Base-by-base conservation (phyloP, 2,888 invertebrate genomes). In the Invenusta paracnida region DNA sequence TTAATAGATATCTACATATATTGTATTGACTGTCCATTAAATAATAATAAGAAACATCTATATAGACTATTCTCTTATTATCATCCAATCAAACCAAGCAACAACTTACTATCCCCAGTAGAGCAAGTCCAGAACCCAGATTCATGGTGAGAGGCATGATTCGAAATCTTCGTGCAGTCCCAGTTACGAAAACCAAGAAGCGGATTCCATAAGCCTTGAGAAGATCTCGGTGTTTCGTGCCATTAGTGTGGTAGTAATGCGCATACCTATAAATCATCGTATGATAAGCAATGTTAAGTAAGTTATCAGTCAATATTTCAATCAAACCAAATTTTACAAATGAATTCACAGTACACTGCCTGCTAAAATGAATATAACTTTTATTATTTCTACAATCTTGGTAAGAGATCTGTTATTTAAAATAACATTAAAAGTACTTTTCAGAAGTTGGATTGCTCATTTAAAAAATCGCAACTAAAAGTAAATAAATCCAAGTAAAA, bases 121-220 rank as follows among this genome's bases (percentile, higher is more conserved):
- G 89, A 23, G 92, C 93, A 31, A 93, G 88, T 79, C 93, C 93
- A 87, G 92, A 92, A 81, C 93, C 93, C 85, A 93, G 88, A 88
- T 93, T 93, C 11, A 92, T 88, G 11, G 92, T 84, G 0, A 93
- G 89, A n/a, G 93, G 93, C 25, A 93, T 90, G 11, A 92, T 85
- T 88, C 89, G 90, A 88, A 93, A 93, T 88, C 92, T 92, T n/a
- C 93, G 92, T 25, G 91, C 93, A 85, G 89, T 87, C 0, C 93
- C 93, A 29, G 90, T 89, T 1, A 93, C 92, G 29, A 90, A 89
- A 25, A 93, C 88, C 17, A 92, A 89, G 88, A 93, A 92, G 29
- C 91, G 90, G 67, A 93, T 91, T 0, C 93, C 93, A 88, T 90
- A 92, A 0, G 92, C 92, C 88, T 91, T 92, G 86, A 89, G 90